Base-by-base conservation (phyloP, 2,888 invertebrate genomes). In the Chymomyza fuscimana region DNA sequence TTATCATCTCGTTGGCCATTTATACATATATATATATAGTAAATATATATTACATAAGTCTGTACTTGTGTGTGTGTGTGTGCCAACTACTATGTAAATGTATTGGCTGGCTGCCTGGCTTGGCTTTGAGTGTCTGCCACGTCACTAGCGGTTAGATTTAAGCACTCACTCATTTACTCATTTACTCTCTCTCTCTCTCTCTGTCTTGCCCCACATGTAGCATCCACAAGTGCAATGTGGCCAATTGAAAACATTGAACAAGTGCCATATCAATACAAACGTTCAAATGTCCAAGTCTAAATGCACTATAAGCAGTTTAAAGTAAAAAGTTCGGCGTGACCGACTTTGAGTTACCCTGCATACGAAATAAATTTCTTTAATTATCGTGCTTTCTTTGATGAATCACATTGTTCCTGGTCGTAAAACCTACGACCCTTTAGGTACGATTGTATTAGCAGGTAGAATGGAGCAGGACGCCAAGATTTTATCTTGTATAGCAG, bases 191-290 rank as follows among this genome's bases (percentile, higher is more conserved):
- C 29, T n/a, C 25, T 0, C 25, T 4, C 25, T 25, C 25, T 32
- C 63, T 51, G 12, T 32, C 25, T 10, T 12, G 25, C 65, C 19
- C 59, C 59, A 69, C 63, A 71, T 72, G 46, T 64, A 65, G 40
- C 40, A 46, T 46, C 40, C 40, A 10, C 40, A 46, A 46, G 40
- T 12, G 82, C 77, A 85, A 81, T 79, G 81, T 72, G 66, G 79
- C 86, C 83, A 86, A 82, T 82, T 86, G 80, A 79, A 80, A 86
- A 82, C 79, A 79, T 82, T 79, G 85, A 84, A 82, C 77, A 81
- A 82, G 77, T 86, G 84, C 86, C 79, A 63, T 77, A 68, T 65
- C 32, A 32, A 32, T 32, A 32, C 32, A 7, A 32, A 32, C 7
- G 32, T 7, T 6, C 32, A 5, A 32, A 32, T 32, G 5, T 1